Evolutionary conservation across 35 echinoderm and acorn worm species (phyloP), one percentile per base, ranked within the genome.

Genomic region (Acanthaster planci): DNA sequence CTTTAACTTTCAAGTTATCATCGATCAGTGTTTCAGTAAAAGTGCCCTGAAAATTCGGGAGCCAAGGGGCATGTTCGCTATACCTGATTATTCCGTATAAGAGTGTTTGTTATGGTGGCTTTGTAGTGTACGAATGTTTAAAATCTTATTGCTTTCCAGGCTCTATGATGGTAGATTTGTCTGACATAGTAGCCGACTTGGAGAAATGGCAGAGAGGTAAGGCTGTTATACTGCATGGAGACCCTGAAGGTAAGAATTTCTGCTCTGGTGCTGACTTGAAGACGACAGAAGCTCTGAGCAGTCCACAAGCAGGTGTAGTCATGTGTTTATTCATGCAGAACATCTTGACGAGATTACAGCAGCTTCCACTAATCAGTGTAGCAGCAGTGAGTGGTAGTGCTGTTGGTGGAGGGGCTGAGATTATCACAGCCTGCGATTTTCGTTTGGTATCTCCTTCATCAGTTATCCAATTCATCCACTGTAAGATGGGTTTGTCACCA

Each of bases 321-420:
- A 97, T 97, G 95, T 93, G 91, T 67, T 77, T 97, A 8, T 97
- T 85, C 77, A 97, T 97, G 95, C 95, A 97, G 76, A 97, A 88
- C 72, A 86, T 80, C 19, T 59, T 97, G 55, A 52, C 72, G 0
- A 53, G 95, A 37, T 60, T 97, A 37, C 91, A 88, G 68, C 88
- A 85, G 7, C 75, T 97, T 1, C 87, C 87, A 0, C 12, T 97
- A 19, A 76, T 97, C 37, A 97, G 88, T 42, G 91, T 93, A 23
- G 95, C 95, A 7, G 87, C 88, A 1, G 80, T 97, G 35, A 34
- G 40, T 38, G 95, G 95, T 38, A 87, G 80, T 8, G 95, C 91
- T 1, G 58, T 93, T 3, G 95, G 95, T 29, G 91, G 87, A 12
- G 95, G 91, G 12, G 95, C 95, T 17, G 91, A 97, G 50, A 55